These are phyloP conservation scores for Dioctria linearis DNA, from an alignment of 2,888 invertebrate genomes.

Conservation along the genomic window DNA sequence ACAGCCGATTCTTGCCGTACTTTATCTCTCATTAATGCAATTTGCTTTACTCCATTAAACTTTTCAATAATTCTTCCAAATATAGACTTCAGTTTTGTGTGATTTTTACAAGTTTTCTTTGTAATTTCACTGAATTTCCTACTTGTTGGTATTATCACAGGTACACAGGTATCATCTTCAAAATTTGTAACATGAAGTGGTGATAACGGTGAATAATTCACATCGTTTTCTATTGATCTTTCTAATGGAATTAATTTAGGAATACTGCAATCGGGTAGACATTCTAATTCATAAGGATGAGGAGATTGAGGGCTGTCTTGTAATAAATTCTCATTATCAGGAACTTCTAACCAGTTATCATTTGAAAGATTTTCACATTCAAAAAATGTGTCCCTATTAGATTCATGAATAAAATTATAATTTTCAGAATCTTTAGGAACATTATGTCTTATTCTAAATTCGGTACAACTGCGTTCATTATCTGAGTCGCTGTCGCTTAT, in stretches of 20 bases:
- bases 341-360: background rate
- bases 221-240: conserved; percentile 24
- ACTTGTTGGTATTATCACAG: conserved; percentile 36
- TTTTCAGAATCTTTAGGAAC: background rate
- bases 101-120: background rate
- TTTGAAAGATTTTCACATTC: background rate
- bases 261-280: background rate
- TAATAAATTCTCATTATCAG: background rate
- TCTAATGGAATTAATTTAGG: conserved; percentile 5
- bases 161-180: background rate
- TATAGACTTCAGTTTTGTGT: conserved; percentile 1
- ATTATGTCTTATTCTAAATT: background rate
- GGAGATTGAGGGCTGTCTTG: background rate
- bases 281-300: background rate
- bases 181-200: conserved; percentile 19
- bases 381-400: background rate
- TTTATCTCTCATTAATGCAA: conserved; percentile 6
- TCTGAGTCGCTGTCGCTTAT: conserved; percentile 6
- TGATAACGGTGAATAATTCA: conserved; percentile 52
- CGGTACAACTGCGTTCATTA: background rate
- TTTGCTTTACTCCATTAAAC: conserved; percentile 17
- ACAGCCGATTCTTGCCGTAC: background rate
- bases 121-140: conserved; percentile 8
- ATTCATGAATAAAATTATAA: background rate
- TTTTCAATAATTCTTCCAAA: conserved; percentile 20